Conservation (phyloP, 2,113 vertebrate species). For the Semnornis frantzii region DNA sequence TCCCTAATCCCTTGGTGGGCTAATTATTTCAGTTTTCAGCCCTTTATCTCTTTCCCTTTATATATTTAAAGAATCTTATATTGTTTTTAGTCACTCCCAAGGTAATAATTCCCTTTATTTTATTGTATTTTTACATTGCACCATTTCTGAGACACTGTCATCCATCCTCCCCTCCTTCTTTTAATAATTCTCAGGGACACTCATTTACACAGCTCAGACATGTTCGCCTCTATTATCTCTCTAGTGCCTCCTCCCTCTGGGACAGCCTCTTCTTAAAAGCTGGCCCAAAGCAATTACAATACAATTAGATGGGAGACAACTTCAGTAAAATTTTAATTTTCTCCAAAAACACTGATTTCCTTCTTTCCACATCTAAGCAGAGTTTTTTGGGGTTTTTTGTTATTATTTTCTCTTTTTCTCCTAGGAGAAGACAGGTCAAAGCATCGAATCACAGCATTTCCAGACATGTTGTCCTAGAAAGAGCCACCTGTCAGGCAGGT, state of each 20-base stretch:
- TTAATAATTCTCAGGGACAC: slow-evolving; percentile 42
- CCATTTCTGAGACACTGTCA: slow-evolving; percentile 19
- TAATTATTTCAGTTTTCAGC: slow-evolving; percentile 60
- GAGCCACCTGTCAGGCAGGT: background rate
- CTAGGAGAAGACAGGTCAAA: background rate
- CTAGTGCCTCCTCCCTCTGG: background rate
- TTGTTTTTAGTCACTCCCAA: slow-evolving; percentile 59
- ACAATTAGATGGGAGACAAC: slow-evolving; percentile 5
- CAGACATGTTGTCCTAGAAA: background rate
- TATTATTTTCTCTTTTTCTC: background rate
- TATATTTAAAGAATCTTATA: slow-evolving; percentile 49
- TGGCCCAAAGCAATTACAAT: slow-evolving; percentile 35
- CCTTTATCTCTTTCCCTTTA: slow-evolving; percentile 47
- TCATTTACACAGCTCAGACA: slow-evolving; percentile 15
- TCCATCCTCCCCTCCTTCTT: background rate
- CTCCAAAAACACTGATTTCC: background rate
- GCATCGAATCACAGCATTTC: background rate
- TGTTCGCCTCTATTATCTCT: background rate
- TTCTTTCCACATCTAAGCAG: background rate
- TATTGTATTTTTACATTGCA: slow-evolving; percentile 13
- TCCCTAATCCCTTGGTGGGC: slow-evolving; percentile 46
- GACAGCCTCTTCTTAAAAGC: background rate
- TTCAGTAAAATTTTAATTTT: slow-evolving; percentile 19
- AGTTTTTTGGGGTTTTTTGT: background rate
- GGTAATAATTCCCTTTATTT: slow-evolving; percentile 39